A percentile compares a stretch with the other conserved stretches of the same genome.
These are phyloP conservation scores for Pelobates cultripes DNA, from an alignment of 2,797 vertebrate species.

Conservation along the genomic window DNA sequence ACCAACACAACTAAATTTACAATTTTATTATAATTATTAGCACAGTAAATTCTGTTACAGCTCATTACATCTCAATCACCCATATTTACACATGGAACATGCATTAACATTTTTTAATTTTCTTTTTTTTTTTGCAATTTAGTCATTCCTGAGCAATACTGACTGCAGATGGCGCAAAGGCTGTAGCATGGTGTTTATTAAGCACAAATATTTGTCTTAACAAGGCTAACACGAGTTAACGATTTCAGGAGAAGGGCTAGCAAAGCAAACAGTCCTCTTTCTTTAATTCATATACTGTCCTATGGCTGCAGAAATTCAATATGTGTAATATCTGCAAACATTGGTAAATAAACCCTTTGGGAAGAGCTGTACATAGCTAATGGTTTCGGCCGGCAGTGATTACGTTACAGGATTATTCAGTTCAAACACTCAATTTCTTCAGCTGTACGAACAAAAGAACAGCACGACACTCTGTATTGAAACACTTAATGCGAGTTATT, in stretches of 20 bases:
- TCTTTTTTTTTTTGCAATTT: too few species aligned
- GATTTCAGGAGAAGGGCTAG: not conserved
- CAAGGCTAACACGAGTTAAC: not conserved
- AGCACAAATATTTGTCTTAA: not conserved
- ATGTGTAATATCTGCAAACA: conserved; percentile 11
- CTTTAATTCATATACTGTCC: not conserved
- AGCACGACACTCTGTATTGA: conserved; percentile 13
- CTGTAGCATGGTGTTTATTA: too few species aligned
- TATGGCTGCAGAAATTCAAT: conserved; percentile 16
- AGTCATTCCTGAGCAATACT: too few species aligned
- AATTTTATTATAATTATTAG: too few species aligned
- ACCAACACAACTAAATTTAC: too few species aligned
- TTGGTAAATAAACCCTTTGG: conserved; percentile 3
- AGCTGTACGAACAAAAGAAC: conserved; percentile 25
- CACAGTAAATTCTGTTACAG: too few species aligned
- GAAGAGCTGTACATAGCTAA: not conserved
- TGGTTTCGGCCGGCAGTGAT: conserved; percentile 9
- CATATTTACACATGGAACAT: too few species aligned
- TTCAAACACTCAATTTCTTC: conserved; percentile 12
- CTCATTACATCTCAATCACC: too few species aligned
- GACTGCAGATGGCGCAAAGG: too few species aligned
- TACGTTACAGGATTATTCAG: conserved; percentile 25
- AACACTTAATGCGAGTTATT: conserved; percentile 24
- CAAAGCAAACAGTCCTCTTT: not conserved
- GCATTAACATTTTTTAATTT: too few species aligned